phyloP scores from a whole-genome alignment of 2,888 invertebrate species.

The Eristalinus sepulchralis region DNA sequence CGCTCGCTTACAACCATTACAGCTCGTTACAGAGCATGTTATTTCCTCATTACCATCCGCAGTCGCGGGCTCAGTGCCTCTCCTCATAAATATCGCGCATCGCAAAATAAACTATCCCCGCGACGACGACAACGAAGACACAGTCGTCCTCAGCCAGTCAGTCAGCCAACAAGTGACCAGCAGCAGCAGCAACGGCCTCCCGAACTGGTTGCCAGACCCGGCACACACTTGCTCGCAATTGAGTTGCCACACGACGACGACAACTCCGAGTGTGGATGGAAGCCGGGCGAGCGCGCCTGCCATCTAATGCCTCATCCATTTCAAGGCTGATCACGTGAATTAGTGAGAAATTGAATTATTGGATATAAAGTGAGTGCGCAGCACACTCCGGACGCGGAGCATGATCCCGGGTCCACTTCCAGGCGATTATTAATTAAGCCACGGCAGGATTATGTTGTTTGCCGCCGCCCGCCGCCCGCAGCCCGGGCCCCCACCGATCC shows the following conservation, averaged over 20 bases:
- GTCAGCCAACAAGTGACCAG: conserved; percentile 24
- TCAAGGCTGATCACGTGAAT: conserved; percentile 71
- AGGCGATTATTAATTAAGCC: conserved; percentile 69
- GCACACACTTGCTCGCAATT: conserved; percentile 45
- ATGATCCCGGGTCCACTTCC: conserved; percentile 51
- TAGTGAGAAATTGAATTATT: conserved; percentile 70
- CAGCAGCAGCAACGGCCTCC: conserved; percentile 29
- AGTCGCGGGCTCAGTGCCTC: conserved; percentile 34
- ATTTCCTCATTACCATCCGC: conserved; percentile 70
- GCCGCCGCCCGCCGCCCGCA: not conserved
- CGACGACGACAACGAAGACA: not conserved
- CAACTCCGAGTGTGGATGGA: not conserved
- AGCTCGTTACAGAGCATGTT: conserved; percentile 69
- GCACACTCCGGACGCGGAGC: conserved; percentile 11
- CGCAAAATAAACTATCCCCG: conserved; percentile 29
- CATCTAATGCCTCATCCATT: conserved; percentile 68
- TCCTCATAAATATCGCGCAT: conserved; percentile 54
- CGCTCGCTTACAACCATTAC: conserved; percentile 66
- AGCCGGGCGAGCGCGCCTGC: conserved; percentile 26
- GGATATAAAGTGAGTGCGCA: conserved; percentile 60
- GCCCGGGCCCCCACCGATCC: not conserved
- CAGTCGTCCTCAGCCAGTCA: conserved; percentile 7
- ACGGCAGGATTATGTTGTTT: conserved; percentile 65
- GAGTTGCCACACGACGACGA: conserved; percentile 36
- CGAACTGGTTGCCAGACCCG: conserved; percentile 48